These are phyloP conservation scores for Euzophera pinguis DNA, from an alignment of 2,888 invertebrate genomes.

Conservation along the genomic window DNA sequence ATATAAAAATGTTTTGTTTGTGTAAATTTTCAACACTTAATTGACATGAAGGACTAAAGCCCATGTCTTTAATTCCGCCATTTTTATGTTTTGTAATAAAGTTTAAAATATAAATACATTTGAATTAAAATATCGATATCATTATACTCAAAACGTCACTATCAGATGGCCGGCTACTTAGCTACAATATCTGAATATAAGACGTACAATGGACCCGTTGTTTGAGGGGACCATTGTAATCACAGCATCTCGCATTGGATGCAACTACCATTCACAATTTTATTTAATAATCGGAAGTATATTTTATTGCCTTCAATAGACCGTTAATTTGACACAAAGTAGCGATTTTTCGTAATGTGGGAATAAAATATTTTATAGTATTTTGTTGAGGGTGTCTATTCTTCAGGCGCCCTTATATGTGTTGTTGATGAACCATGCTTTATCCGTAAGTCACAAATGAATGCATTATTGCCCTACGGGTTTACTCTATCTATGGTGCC, in stretches of 20 bases:
- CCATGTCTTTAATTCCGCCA: too few relatives aligned
- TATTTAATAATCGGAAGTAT: constrained; percentile 3
- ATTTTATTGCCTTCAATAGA: constrained; percentile 5
- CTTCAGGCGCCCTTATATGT: background rate
- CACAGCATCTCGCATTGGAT: background rate
- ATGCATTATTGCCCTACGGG: too few relatives aligned
- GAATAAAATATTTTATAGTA: constrained; percentile 3
- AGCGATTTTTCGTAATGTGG: background rate
- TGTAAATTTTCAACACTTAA: too few relatives aligned
- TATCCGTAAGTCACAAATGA: background rate
- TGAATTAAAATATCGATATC: background rate
- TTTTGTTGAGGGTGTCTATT: background rate
- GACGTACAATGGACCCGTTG: constrained; percentile 5
- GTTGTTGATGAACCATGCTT: background rate
- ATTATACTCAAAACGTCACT: background rate
- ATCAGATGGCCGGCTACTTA: background rate
- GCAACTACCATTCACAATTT: background rate
- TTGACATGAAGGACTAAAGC: too few relatives aligned
- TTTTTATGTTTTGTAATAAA: too few relatives aligned
- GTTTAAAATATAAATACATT: background rate
- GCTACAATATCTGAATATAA: constrained; percentile 3
- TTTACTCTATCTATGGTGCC: too few relatives aligned
- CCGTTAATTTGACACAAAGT: constrained; percentile 3
- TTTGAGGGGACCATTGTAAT: constrained; percentile 2
- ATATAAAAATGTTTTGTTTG: too few relatives aligned